A percentile compares a stretch with the other conserved stretches of the same genome.
Conservation (phyloP, 2,797 vertebrate genomes). For the Crax fasciolata region DNA sequence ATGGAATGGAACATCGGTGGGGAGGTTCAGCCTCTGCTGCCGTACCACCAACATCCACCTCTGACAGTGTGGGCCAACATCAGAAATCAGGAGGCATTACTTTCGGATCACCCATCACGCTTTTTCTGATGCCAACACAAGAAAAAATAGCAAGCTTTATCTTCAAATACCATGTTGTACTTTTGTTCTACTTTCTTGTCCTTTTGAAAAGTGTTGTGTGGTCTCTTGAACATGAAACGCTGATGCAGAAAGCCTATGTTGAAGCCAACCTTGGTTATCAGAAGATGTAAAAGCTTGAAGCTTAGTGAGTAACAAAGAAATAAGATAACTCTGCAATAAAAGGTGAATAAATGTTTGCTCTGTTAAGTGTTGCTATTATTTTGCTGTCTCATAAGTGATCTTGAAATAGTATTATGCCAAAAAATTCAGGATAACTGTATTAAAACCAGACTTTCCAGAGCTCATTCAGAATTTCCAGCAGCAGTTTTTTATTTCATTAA, state of each 20-base stretch:
- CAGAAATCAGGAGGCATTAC: too few species aligned
- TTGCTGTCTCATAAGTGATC: neutral
- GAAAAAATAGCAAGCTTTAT: neutral
- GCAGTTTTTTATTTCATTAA: neutral
- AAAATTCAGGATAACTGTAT: neutral
- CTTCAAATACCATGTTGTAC: neutral
- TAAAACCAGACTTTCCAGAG: conserved; percentile 21
- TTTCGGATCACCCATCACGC: too few species aligned
- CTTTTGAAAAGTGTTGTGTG: neutral
- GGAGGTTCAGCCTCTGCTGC: too few species aligned
- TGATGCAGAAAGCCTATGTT: neutral
- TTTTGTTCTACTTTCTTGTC: neutral
- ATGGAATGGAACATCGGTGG: too few species aligned
- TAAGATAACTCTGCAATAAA: neutral
- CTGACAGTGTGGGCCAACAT: too few species aligned
- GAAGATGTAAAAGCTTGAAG: neutral
- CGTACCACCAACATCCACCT: too few species aligned
- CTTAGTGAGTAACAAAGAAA: conserved; percentile 2
- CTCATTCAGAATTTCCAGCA: conserved; percentile 28
- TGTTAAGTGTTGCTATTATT: neutral
- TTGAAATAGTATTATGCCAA: neutral
- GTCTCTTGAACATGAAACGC: neutral
- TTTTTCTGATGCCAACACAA: neutral
- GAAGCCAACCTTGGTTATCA: neutral
- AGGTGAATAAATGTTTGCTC: conserved; percentile 2